Percentiles rank a stretch among this genome's conserved stretches.
phyloP scores from a whole-genome alignment of 2,113 vertebrate species.

The Ictidomys tridecemlineatus region DNA sequence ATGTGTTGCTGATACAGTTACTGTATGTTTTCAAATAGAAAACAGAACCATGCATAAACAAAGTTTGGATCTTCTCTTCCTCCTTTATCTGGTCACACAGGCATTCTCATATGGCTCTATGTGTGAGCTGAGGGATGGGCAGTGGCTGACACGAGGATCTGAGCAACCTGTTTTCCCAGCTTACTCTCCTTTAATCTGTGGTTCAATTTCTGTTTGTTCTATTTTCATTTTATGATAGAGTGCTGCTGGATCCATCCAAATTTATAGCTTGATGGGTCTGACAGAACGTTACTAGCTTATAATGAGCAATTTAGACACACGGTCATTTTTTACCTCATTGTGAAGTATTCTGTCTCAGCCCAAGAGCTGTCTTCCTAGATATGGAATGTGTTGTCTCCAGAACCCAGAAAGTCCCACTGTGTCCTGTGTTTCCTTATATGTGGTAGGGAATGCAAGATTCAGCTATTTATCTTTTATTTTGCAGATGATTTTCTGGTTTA shows the following conservation, averaged over 20 bases:
- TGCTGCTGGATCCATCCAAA: neutral
- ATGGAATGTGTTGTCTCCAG: neutral
- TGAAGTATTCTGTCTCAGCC: neutral
- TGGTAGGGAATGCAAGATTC: neutral
- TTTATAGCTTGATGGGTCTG: neutral
- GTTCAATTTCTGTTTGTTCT: neutral
- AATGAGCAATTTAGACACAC: neutral
- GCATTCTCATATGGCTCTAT: neutral
- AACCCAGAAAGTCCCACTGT: neutral
- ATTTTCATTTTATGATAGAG: neutral
- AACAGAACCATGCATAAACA: neutral
- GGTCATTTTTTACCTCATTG: neutral
- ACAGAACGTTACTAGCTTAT: neutral
- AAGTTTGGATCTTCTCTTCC: neutral
- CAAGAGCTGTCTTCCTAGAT: neutral
- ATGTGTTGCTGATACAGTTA: neutral
- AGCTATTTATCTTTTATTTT: conserved; percentile 1
- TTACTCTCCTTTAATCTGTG: neutral
- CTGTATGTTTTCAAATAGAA: neutral
- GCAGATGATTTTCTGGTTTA: neutral
- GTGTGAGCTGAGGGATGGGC: neutral
- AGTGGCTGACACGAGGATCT: neutral
- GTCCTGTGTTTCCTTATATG: neutral
- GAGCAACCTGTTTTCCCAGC: neutral
- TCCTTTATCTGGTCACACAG: neutral